Conservation (phyloP, 1,140 invertebrate species). For the Dinoponera quadriceps region DNA sequence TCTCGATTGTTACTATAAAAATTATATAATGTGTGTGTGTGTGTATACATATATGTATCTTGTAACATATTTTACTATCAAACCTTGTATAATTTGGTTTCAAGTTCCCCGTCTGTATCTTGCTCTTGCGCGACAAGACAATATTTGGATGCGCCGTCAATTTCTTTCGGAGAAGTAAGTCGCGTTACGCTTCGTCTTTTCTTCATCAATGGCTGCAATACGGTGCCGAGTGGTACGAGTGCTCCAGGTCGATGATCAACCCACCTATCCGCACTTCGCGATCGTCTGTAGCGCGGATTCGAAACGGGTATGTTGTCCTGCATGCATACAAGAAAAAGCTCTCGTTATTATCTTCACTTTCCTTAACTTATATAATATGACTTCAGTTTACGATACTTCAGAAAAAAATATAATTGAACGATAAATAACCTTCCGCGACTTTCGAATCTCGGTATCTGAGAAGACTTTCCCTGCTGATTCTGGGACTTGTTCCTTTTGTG, state of each 20-base stretch:
- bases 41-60: too few species aligned
- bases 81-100: slow-evolving; percentile 97
- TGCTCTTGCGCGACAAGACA: slow-evolving; percentile 96
- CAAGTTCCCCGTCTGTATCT: slow-evolving; percentile 95
- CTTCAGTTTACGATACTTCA: slow-evolving; percentile 2
- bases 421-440: slow-evolving; percentile 77
- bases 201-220: slow-evolving; percentile 94
- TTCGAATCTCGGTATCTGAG: slow-evolving; percentile 69
- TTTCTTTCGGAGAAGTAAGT: slow-evolving; percentile 88
- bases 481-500: slow-evolving; percentile 70
- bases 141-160: slow-evolving; percentile 92
- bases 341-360: slow-evolving; percentile 25
- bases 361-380: background rate
- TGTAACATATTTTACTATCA: background rate
- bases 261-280: slow-evolving; percentile 94
- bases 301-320: slow-evolving; percentile 86
- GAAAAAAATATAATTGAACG: slow-evolving; percentile 14
- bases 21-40: background rate
- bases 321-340: slow-evolving; percentile 30
- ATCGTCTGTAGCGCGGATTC: slow-evolving; percentile 91
- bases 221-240: slow-evolving; percentile 91
- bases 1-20: slow-evolving; percentile 10
- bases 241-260: slow-evolving; percentile 94
- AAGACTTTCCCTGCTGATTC: slow-evolving; percentile 69
- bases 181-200: slow-evolving; percentile 94